These are phyloP conservation scores for Ploceus nigricollis DNA, from an alignment of 2,113 vertebrate genomes.

Conservation along the genomic window DNA sequence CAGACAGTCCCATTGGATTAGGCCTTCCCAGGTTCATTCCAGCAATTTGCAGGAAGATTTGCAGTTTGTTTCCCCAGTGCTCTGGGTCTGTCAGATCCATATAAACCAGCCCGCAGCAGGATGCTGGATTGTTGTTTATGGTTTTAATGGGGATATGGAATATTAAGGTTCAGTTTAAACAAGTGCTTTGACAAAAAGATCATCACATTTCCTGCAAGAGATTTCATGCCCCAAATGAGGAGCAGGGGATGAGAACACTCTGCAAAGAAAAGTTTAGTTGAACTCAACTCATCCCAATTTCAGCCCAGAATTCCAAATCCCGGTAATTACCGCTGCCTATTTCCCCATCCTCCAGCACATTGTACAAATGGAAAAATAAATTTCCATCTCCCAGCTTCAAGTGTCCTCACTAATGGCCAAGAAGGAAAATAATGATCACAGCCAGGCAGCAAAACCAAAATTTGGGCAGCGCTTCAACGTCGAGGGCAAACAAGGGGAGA, in stretches of 20 bases:
- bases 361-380: background rate
- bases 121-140: too few relatives aligned
- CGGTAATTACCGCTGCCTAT: fast-evolving
- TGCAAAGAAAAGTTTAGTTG: background rate
- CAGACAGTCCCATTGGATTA: conserved; percentile 41
- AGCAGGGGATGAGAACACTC: fast-evolving
- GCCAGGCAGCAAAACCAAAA: background rate
- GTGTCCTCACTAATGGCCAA: background rate
- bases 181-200: background rate
- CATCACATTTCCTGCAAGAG: background rate
- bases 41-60: background rate
- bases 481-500: background rate
- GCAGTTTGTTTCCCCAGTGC: background rate
- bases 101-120: background rate
- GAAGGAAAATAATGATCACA: background rate
- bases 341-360: background rate
- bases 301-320: background rate
- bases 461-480: fast-evolving
- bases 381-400: background rate
- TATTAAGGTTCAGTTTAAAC: background rate
- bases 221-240: background rate
- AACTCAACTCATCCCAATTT: background rate
- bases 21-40: background rate
- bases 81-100: background rate
- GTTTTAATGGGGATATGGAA: background rate